Percentiles rank a stretch among this genome's conserved stretches.
phyloP scores from a whole-genome alignment of 2,888 invertebrate species.

The Pogonocherus hispidulus region DNA sequence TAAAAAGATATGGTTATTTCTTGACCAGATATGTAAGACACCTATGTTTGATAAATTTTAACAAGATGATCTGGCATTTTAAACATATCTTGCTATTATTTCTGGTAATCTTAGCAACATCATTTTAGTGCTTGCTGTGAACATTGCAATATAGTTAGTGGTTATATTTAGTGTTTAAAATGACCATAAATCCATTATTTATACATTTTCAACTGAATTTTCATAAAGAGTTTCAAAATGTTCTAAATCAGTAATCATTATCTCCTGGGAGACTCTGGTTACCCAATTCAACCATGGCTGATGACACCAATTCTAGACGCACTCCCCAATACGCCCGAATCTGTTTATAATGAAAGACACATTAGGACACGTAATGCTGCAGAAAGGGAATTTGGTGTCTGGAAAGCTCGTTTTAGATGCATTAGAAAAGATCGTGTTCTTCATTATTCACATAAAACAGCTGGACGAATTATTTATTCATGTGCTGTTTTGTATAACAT shows the following conservation, averaged over 20 bases:
- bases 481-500: slow-evolving; percentile 35
- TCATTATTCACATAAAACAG: slow-evolving; percentile 13
- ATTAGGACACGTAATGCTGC: background rate
- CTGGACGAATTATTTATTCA: slow-evolving; percentile 26
- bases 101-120: no score
- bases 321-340: background rate
- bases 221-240: no score
- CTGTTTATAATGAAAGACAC: background rate
- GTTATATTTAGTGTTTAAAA: no score
- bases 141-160: no score
- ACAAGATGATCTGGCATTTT: no score
- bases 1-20: no score
- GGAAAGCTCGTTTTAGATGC: slow-evolving; percentile 29
- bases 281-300: background rate
- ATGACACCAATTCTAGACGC: background rate
- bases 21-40: no score
- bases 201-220: no score
- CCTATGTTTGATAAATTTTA: no score
- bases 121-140: no score
- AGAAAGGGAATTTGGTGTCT: slow-evolving; percentile 27
- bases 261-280: background rate
- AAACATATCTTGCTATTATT: no score
- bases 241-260: background rate
- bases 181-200: no score
- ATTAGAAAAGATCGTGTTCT: slow-evolving; percentile 27